A percentile compares a stretch with the other conserved stretches of the same genome.
These are phyloP conservation scores for Electrophaes corylata DNA, from an alignment of 2,888 invertebrate genomes.

Conservation along the genomic window DNA sequence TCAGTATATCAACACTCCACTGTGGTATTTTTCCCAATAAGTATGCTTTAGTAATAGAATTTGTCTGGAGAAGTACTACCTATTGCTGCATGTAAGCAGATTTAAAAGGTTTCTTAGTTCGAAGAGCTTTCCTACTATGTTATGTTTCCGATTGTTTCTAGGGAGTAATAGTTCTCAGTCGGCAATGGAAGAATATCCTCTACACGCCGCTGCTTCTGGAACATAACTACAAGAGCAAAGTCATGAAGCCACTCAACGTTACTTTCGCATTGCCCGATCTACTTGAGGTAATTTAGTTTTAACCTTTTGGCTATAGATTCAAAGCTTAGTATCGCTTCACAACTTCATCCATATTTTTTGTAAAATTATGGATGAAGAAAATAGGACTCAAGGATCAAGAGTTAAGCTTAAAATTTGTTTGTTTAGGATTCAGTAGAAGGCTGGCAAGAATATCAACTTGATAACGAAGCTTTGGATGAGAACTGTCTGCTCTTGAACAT, in stretches of 20 bases:
- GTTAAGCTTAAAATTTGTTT: slow-evolving; percentile 5
- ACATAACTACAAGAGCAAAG: slow-evolving; percentile 94
- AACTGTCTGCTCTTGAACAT: slow-evolving; percentile 76
- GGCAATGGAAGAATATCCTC: slow-evolving; percentile 98
- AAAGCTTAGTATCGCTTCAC: not conserved
- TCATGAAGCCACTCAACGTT: slow-evolving; percentile 92
- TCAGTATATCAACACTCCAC: no score
- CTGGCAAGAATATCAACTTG: slow-evolving; percentile 75
- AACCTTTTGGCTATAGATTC: not conserved
- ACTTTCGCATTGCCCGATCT: slow-evolving; percentile 94
- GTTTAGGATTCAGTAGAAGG: slow-evolving; percentile 75
- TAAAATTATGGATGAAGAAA: not conserved
- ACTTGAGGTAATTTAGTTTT: slow-evolving; percentile 86
- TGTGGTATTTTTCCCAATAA: no score
- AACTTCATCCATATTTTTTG: not conserved
- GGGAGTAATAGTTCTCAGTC: slow-evolving; percentile 97
- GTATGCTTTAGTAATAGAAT: no score
- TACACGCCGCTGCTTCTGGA: slow-evolving; percentile 96
- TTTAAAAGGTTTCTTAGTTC: no score
- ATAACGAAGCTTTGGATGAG: slow-evolving; percentile 74
- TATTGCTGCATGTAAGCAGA: no score
- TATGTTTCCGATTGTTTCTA: slow-evolving; percentile 52
- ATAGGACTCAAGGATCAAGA: not conserved
- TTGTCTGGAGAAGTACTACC: no score
- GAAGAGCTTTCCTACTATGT: no score